Evolutionary conservation across 2,113 vertebrate species (phyloP), one percentile per base, ranked within the genome.

Genomic region (Catharus bicknelli): DNA sequence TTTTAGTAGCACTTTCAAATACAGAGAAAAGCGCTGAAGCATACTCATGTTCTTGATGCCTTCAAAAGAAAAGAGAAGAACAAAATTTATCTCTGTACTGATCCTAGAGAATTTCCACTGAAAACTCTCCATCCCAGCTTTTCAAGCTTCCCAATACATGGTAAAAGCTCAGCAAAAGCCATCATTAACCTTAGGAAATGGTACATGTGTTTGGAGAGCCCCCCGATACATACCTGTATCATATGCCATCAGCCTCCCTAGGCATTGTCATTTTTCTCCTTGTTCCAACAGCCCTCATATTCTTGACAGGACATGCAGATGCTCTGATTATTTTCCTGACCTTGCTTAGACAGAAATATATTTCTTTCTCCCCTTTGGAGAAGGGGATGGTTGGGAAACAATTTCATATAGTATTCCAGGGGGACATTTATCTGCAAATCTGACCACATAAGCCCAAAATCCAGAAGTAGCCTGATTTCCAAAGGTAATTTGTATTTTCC

Each of bases 401-500:
- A 47, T 34, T 69, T 62, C 6, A 58, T 50, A 25, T 20, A 61
- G 29, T 43, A 70, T n/a, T 90, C 13, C 2, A 73, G 16, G 10
- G 3, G 2, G 1, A 42, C 15, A 36, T 61, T 64, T 32, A 72
- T 17, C 47, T 72, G n/a, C 15, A 80, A 73, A 48, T 83, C 43
- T 89, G 47, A 70, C 51, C 53, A 70, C 15, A 16, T n/a, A 70
- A 73, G 5, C 19, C 16, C 25, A 88, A 85, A 95, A 76, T 23
- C 0, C 38, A 79, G 29, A 79, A 79, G 38, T 1, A 76, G 51
- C 13, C 27, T 17, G 10, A 74, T 90, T 88, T 96, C 75, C 68
- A 88, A 91, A 91, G 50, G 76, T 59, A 73, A 88, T 93, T 91
- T 88, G 85, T 86, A 83, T 83, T 67, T 91, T 58, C 88, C 73